Conservation (phyloP, 2,797 vertebrate species). For the Salmo trutta region DNA sequence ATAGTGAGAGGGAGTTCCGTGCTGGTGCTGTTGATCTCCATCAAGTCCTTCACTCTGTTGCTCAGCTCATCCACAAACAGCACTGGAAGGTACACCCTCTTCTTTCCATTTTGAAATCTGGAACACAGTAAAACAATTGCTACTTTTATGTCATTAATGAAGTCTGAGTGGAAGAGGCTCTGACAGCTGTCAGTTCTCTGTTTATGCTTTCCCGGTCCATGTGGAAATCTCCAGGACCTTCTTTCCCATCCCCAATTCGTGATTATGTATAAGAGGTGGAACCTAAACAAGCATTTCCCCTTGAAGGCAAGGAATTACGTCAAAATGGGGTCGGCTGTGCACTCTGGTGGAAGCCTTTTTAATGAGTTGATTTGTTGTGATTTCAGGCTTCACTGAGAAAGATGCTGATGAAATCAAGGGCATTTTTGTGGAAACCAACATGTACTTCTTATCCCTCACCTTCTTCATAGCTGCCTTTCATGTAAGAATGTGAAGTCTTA, state of each 20-base stretch:
- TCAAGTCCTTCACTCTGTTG: slow-evolving; percentile 94
- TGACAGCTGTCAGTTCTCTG: no score
- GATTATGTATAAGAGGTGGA: no score
- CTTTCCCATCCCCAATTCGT: no score
- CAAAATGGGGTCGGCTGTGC: no score
- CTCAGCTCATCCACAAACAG: slow-evolving; percentile 98
- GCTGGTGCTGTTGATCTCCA: slow-evolving; percentile 90
- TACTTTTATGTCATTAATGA: no score
- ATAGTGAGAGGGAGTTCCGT: slow-evolving; percentile 89
- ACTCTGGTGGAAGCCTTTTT: no score
- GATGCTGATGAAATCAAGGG: slow-evolving; percentile 98
- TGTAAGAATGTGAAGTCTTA: slow-evolving; percentile 70
- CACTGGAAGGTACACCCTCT: slow-evolving; percentile 95
- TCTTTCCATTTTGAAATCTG: slow-evolving; percentile 90
- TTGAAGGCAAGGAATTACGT: no score
- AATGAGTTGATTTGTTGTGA: background rate
- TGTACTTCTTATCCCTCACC: slow-evolving; percentile 94
- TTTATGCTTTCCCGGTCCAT: no score
- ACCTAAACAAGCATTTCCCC: no score
- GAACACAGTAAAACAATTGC: slow-evolving; percentile 23
- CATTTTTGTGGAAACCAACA: slow-evolving; percentile 96
- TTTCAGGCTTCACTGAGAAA: slow-evolving; percentile 94
- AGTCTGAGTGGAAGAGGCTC: no score
- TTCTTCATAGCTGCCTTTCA: slow-evolving; percentile 98
- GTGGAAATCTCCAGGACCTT: no score